Percentiles rank a stretch among this genome's conserved stretches.
Conservation (phyloP, 64 coral and sea anemone genomes). For the Montipora sp. region DNA sequence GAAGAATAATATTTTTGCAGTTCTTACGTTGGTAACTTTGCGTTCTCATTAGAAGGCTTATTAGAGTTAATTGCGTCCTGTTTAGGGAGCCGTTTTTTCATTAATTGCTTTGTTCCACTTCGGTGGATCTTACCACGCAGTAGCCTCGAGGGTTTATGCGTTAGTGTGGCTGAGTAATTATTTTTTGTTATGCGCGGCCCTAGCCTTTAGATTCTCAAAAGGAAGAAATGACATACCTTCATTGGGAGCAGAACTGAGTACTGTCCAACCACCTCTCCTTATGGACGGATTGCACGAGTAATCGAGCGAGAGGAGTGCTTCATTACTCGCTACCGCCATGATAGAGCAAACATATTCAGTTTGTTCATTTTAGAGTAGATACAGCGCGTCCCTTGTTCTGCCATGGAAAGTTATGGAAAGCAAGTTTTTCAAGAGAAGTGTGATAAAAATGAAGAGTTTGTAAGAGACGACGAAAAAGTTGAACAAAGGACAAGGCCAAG, state of each 20-base stretch:
- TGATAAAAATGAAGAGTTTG: background rate
- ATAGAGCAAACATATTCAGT: background rate
- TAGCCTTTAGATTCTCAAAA: background rate
- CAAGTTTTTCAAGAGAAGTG: background rate
- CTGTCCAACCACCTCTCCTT: no score
- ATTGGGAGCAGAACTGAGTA: no score
- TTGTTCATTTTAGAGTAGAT: background rate
- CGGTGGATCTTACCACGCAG: background rate
- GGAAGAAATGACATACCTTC: no score
- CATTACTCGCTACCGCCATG: background rate
- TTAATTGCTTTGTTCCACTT: conserved; percentile 16
- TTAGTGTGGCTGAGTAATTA: conserved; percentile 2
- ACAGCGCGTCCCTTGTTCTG: background rate
- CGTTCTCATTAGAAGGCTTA: background rate
- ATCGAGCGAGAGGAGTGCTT: no score
- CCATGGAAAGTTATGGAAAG: background rate
- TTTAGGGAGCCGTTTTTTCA: background rate
- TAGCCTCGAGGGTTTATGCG: background rate
- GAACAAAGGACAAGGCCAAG: background rate
- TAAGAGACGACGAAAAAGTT: background rate
- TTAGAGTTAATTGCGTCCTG: background rate
- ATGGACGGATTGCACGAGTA: no score
- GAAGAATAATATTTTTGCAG: background rate
- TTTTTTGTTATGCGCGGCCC: background rate
- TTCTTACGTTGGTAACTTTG: background rate